Evolutionary conservation across 2,888 invertebrate genomes (phyloP).

Genomic region (Amphipoea oculea): DNA sequence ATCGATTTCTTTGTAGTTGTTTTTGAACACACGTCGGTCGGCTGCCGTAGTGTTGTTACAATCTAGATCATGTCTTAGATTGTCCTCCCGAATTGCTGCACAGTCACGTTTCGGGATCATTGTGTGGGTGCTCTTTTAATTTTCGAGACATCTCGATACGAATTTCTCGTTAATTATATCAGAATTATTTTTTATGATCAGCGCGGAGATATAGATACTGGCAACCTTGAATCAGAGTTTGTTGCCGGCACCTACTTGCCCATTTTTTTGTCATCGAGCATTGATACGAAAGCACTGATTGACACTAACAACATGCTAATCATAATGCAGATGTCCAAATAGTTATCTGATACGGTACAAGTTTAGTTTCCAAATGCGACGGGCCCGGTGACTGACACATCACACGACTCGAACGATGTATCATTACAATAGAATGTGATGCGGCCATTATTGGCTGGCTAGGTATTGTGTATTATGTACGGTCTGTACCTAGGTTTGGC

Average conservation of each 20-base stretch:
- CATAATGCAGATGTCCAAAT: conserved; percentile 82
- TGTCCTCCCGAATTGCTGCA: conserved; percentile 84
- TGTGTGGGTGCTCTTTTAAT: conserved; percentile 84
- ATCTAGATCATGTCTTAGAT: conserved; percentile 89
- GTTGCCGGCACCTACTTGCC: conserved; percentile 74
- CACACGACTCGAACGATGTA: conserved; percentile 72
- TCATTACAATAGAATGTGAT: conserved; percentile 80
- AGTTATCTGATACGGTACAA: conserved; percentile 85
- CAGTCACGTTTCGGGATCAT: conserved; percentile 85
- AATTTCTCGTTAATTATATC: conserved; percentile 86
- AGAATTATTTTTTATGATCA: conserved; percentile 78
- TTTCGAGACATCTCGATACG: conserved; percentile 81
- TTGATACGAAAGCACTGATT: conserved; percentile 81
- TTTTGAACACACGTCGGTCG: conserved; percentile 82
- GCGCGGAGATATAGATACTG: conserved; percentile 63
- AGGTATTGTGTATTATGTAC: conserved; percentile 77
- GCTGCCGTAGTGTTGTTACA: conserved; percentile 85
- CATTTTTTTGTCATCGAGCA: conserved; percentile 73
- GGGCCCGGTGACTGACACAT: conserved; percentile 80
- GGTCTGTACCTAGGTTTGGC: conserved; percentile 79
- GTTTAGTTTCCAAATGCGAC: conserved; percentile 81
- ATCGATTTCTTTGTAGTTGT: conserved; percentile 86
- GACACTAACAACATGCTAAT: conserved; percentile 83
- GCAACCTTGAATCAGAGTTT: conserved; percentile 77
- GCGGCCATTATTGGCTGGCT: conserved; percentile 76